phyloP scores from a whole-genome alignment of 2,113 vertebrate species.

The Petrocephalus zakoni region DNA sequence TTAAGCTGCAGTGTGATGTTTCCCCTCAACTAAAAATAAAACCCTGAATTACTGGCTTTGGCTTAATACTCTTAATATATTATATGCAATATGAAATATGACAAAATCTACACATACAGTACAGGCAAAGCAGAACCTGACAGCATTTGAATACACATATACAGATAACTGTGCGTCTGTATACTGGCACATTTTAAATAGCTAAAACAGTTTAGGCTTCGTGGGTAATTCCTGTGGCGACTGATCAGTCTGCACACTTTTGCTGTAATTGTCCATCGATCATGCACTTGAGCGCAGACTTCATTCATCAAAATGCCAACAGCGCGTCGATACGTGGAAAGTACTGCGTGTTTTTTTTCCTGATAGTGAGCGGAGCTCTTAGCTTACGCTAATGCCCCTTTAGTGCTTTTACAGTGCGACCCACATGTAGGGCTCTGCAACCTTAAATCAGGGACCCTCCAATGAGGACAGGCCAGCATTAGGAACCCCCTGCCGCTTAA shows the following conservation, averaged over 20 bases:
- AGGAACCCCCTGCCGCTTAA: neutral
- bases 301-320: constrained; percentile 20
- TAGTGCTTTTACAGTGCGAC: neutral
- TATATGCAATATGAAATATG: neutral
- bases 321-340: neutral
- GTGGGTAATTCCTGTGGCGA: neutral
- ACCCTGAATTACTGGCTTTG: neutral
- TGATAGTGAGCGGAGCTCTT: neutral
- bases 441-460: neutral
- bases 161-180: neutral
- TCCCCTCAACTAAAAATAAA: neutral
- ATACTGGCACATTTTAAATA: neutral
- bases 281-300: constrained; percentile 21
- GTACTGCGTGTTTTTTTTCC: neutral
- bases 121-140: neutral
- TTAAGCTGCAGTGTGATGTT: neutral
- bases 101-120: neutral
- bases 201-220: neutral
- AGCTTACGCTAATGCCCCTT: neutral
- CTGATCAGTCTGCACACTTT: neutral
- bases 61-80: neutral
- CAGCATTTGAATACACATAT: neutral
- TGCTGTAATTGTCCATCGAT: neutral
- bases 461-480: neutral
- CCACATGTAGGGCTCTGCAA: neutral